Conservation (phyloP, 2,797 vertebrate genomes). For the Muscicapa comitata region DNA sequence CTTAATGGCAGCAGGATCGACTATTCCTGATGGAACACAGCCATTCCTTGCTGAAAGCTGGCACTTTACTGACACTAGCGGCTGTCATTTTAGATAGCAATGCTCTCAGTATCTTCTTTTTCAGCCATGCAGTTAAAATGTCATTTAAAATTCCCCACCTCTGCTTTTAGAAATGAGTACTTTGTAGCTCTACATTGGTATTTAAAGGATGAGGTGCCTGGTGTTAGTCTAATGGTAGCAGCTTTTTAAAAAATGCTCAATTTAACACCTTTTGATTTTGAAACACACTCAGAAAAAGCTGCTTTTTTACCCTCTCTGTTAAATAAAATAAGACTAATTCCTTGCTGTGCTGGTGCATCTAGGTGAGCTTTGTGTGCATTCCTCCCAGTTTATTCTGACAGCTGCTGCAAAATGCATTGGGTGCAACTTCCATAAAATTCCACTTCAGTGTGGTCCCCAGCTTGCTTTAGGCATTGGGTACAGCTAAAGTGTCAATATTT, state of each 20-base stretch:
- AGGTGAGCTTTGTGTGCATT: background rate
- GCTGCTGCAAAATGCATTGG: background rate
- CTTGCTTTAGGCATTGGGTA: background rate
- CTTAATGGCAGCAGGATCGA: background rate
- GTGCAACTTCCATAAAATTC: background rate
- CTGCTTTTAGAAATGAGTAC: background rate
- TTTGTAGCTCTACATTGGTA: background rate
- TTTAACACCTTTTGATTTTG: background rate
- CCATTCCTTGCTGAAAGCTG: background rate
- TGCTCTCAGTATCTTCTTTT: background rate
- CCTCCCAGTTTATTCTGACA: background rate
- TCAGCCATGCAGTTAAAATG: background rate
- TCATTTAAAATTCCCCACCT: background rate
- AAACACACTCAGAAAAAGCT: background rate
- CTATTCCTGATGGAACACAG: rapidly evolving
- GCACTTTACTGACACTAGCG: background rate
- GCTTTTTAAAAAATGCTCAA: background rate
- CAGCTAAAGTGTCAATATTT: background rate
- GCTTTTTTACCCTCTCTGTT: rapidly evolving
- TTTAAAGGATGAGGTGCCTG: background rate
- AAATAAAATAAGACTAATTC: background rate
- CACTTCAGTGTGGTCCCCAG: rapidly evolving
- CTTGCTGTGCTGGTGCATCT: background rate
- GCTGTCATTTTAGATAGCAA: background rate
- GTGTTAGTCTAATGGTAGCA: background rate